phyloP scores from a whole-genome alignment of 2,113 vertebrate species.

The Chaetodon trifascialis region DNA sequence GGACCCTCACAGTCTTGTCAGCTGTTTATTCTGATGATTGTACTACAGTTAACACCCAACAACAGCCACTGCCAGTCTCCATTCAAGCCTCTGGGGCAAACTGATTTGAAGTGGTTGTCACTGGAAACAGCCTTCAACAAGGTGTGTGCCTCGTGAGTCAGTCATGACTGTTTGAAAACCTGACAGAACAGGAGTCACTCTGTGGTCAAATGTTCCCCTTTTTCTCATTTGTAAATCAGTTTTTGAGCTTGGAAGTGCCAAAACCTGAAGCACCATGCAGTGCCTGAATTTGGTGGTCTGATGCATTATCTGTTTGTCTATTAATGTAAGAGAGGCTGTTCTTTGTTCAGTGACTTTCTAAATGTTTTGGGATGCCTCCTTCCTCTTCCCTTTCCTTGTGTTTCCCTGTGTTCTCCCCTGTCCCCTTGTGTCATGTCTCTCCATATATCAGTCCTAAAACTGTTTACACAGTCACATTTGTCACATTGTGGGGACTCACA shows the following conservation, averaged over 20 bases:
- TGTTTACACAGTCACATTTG: no score
- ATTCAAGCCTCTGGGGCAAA: not conserved
- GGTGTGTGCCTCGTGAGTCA: not conserved
- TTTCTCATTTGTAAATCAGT: not conserved
- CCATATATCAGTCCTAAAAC: no score
- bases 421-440: no score
- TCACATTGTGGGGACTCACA: no score
- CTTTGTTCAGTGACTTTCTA: not conserved
- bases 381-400: no score
- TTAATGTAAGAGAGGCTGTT: not conserved
- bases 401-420: no score
- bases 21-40: not conserved
- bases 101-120: not conserved
- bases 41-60: not conserved
- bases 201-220: not conserved
- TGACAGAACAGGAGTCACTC: not conserved
- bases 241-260: not conserved
- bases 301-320: not conserved
- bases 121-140: not conserved
- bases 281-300: not conserved
- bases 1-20: not conserved
- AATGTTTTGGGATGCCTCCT: not conserved
- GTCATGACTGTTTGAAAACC: not conserved
- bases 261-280: no score
- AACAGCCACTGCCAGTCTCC: not conserved